Base-by-base conservation (phyloP, 2,113 vertebrate species). In the Chamaetylas fuelleborni region DNA sequence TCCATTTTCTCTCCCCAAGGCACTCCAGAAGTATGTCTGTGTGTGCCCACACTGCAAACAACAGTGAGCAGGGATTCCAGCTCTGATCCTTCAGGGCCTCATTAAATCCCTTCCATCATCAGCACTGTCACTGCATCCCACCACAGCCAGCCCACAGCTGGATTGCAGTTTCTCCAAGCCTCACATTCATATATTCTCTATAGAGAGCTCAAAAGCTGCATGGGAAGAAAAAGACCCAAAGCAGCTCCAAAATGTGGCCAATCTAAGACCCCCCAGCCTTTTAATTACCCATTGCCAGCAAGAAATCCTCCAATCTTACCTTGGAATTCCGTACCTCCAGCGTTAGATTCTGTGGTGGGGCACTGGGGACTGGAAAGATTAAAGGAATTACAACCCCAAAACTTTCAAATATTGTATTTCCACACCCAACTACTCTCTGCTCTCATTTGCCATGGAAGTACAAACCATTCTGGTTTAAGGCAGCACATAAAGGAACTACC, bases 241-340 rank as follows among this genome's bases (percentile, higher is more conserved):
- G 57, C 31, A 60, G 54, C 54, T 42, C 74, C 17, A 18, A 45
- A 40, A 54, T 25, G 8, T 40, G 31, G 9, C 17, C 3, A 2
- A 8, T 28, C 19, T 28, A 7, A 71, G 40, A 50, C 16, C 48
- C 20, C 61, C 33, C 38, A 57, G 28, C 4, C 38, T 19, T 70
- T 87, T 23, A 16, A 36, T 18, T 38, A 34, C 23, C 42, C 51
- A 3, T 1, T 16, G 29, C 8, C 15, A 84, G 43, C 6, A 64
- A 71, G 15, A 86, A 73, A 29, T 69, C 36, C 19, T 73, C 20
- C 47, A 62, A 17, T 57, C 97, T 98, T 98, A 99, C 99, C 99
- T 99, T 99, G 86, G 99, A 99, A 97, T 99, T 99, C 92, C 99
- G 98, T 9, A 99, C 99, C 96, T 99, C 99, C 96, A 99, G 95